Evolutionary conservation across 1,140 invertebrate species (phyloP).

Genomic region (Drosophila littoralis): DNA sequence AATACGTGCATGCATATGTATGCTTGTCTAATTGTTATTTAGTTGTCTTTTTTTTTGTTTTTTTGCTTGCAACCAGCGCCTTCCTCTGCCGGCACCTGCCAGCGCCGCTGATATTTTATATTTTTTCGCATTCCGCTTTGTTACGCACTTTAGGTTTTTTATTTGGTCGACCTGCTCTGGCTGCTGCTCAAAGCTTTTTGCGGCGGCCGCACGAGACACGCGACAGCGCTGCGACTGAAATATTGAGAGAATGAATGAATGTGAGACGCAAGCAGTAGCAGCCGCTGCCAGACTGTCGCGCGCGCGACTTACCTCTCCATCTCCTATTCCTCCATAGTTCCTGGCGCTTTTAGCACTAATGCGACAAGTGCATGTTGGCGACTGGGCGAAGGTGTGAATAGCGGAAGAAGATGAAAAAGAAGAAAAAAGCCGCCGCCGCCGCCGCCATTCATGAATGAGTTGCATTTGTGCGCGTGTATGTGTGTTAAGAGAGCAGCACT

Average conservation of each 20-base stretch:
- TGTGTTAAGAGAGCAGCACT: slow-evolving; percentile 14
- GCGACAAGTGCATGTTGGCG: slow-evolving; percentile 25
- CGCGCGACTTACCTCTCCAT: slow-evolving; percentile 39
- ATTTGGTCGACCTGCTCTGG: not conserved
- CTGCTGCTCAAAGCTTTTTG: slow-evolving; percentile 20
- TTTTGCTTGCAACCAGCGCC: slow-evolving; percentile 15
- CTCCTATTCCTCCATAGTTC: not conserved
- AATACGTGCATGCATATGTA: slow-evolving; percentile 36
- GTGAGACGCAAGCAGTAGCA: slow-evolving; percentile 8
- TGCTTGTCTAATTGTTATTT: slow-evolving; percentile 31
- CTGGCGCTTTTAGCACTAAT: slow-evolving; percentile 46
- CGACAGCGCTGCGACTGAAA: slow-evolving; percentile 7
- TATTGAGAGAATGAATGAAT: slow-evolving; percentile 48
- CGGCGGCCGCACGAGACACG: slow-evolving; percentile 49
- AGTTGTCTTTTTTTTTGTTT: slow-evolving; percentile 9
- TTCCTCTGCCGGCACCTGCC: slow-evolving; percentile 28
- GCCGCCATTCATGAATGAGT: slow-evolving; percentile 70
- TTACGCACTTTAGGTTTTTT: slow-evolving; percentile 20
- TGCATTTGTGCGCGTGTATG: slow-evolving; percentile 44
- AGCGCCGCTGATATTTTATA: slow-evolving; percentile 32
- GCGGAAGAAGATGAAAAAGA: slow-evolving; percentile 47
- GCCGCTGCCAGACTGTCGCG: slow-evolving; percentile 59
- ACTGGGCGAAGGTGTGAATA: slow-evolving; percentile 54
- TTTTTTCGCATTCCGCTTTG: slow-evolving; percentile 50
- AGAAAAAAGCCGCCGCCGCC: slow-evolving; percentile 40